Conservation (phyloP, 1,140 invertebrate species). For the Protaetia brevitarsis region DNA sequence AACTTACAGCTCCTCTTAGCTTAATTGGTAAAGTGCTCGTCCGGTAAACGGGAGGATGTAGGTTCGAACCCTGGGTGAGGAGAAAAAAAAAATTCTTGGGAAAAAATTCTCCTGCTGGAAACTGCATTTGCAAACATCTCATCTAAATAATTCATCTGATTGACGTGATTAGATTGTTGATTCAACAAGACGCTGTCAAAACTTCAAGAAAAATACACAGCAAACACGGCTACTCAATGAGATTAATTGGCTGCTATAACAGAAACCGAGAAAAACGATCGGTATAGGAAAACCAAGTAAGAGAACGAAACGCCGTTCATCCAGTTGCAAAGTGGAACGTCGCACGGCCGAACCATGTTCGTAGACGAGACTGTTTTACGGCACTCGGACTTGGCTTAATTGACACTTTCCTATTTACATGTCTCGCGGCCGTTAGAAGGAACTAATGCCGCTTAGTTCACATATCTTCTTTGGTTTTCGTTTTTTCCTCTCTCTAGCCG, state of each 20-base stretch:
- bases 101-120: no score
- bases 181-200: not conserved
- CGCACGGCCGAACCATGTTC: not conserved
- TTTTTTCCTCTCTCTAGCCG: not conserved
- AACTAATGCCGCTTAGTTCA: not conserved
- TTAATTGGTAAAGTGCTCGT: no score
- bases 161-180: not conserved
- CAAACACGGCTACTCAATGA: not conserved
- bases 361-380: not conserved
- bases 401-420: conserved; percentile 13
- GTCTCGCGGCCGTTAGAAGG: not conserved
- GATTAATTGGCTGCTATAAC: not conserved
- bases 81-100: no score
- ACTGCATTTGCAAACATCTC: no score
- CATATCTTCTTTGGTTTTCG: not conserved
- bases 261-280: not conserved
- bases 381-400: not conserved
- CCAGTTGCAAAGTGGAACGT: not conserved
- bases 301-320: not conserved
- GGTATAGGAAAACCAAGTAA: not conserved
- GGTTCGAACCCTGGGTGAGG: no score
- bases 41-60: no score
- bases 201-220: not conserved
- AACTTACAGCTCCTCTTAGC: no score
- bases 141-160: no score